Evolutionary conservation across 2,113 vertebrate species (phyloP).

Genomic region (Microtus ochrogaster): DNA sequence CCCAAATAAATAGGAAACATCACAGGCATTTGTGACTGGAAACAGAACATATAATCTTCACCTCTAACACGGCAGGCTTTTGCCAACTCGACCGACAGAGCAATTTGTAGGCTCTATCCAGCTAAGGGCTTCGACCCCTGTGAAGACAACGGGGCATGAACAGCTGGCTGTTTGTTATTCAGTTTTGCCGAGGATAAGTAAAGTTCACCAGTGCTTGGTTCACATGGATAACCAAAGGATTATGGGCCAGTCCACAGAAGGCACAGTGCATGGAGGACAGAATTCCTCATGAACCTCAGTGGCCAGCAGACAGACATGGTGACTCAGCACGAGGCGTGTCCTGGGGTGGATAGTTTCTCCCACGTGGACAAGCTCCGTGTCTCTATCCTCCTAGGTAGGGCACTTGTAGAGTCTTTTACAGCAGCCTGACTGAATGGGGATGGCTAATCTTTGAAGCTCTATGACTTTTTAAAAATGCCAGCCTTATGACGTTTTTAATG

Average conservation of each 20-base stretch:
- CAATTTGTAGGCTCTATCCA: background rate
- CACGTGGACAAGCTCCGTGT: background rate
- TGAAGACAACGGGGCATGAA: slow-evolving; percentile 49
- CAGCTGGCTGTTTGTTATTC: background rate
- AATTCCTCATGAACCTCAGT: background rate
- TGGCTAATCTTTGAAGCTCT: slow-evolving; percentile 28
- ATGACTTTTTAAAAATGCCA: background rate
- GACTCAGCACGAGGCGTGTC: background rate
- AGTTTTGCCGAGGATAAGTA: background rate
- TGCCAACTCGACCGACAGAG: slow-evolving; percentile 32
- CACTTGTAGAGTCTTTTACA: background rate
- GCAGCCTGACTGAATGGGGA: background rate
- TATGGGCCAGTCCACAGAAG: background rate
- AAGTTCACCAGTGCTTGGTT: slow-evolving; percentile 23
- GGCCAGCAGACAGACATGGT: background rate
- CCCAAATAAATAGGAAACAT: background rate
- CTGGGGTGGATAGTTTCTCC: background rate
- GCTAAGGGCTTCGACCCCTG: slow-evolving; percentile 22
- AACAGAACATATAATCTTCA: slow-evolving; percentile 13
- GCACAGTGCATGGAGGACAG: background rate
- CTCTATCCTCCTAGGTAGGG: background rate
- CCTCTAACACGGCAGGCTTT: background rate
- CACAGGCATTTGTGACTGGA: background rate
- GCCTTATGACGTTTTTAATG: too few species aligned
- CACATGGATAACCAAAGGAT: slow-evolving; percentile 15